Evolutionary conservation across 2,797 vertebrate species (phyloP).

Genomic region (Sebastolobus altivelis): DNA sequence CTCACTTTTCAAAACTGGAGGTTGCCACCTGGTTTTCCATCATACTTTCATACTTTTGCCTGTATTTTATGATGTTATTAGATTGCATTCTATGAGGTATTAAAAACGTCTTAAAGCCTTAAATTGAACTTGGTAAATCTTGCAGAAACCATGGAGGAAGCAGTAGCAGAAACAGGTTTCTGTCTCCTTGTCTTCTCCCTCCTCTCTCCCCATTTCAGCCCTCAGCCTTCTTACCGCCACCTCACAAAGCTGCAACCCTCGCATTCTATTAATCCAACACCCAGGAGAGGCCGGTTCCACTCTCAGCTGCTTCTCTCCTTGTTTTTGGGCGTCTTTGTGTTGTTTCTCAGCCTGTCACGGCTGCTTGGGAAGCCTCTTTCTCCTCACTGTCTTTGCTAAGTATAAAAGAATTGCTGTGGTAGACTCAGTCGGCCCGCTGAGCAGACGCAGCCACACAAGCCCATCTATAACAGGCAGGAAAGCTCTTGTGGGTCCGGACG

Average conservation of each 20-base stretch:
- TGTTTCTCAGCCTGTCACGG: slow-evolving; percentile 38
- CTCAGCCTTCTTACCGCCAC: neutral
- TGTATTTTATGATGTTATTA: too few relatives aligned
- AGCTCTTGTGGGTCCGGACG: slow-evolving; percentile 20
- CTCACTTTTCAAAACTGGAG: neutral
- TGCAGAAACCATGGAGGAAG: neutral
- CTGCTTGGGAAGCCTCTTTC: slow-evolving; percentile 38
- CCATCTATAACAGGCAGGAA: slow-evolving; percentile 24
- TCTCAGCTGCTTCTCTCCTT: slow-evolving; percentile 28
- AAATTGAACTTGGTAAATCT: neutral
- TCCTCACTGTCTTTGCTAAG: slow-evolving; percentile 31
- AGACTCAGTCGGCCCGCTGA: slow-evolving; percentile 30
- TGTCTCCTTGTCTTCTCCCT: neutral
- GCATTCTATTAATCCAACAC: slow-evolving; percentile 26
- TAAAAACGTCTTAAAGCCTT: neutral
- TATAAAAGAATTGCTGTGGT: slow-evolving; percentile 41
- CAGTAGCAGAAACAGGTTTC: neutral
- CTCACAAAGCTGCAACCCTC: slow-evolving; percentile 20
- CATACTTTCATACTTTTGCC: neutral
- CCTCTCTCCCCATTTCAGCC: neutral
- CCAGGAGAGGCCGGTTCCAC: slow-evolving; percentile 25
- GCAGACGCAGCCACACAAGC: slow-evolving; percentile 9
- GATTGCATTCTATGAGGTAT: neutral
- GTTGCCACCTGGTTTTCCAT: neutral
- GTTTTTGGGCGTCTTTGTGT: slow-evolving; percentile 28